Evolutionary conservation across 2,888 invertebrate genomes (phyloP), one percentile per base, ranked within the genome.

Genomic region (Crocallis elinguaria): DNA sequence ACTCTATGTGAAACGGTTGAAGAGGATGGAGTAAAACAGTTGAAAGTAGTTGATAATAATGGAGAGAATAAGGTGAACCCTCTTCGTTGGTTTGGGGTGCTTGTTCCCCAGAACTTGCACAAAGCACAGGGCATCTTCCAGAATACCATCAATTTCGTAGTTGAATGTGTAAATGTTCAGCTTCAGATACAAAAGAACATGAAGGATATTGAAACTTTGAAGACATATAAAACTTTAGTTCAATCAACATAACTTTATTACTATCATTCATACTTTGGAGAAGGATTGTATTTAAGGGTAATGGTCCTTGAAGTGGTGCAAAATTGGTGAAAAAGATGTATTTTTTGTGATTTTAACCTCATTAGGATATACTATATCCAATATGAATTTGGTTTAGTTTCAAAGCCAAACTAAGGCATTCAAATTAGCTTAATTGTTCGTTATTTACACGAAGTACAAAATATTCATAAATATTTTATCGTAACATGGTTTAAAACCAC

Each of bases 51-150:
- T 38, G 82, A 88, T 50, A 84, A 77, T 59, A 68, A 71, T 48
- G 65, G 71, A 11, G 77, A 79, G 12, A 72, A 77, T 38, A 84
- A 69, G 39, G 82, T 76, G 27, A 94, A 98, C 78, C 97, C 98
- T 0, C 77, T 97, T 21, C 94, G 94, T 60, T 97, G 97, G 97
- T 98, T 98, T 88, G 97, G 97, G 8, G 93, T 97, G 29, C 83
- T 98, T 25, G 96, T 97, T 0, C 97, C 98, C 0, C 94, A 95
- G 71, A 94, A 95, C 74, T 85, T 98, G 70, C 94, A 95, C 67
- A 93, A 92, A 62, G 96, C 97, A 0, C 96, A 96, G 73, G 92
- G 91, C 44, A 93, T 94, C 67, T 98, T 96, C 75, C 93, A 94
- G 68, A 94, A 94, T 66, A 92, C 95, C 1, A 71, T 96, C 5